Base-by-base conservation (phyloP, 2,797 vertebrate genomes). In the Epinephelus coioides region DNA sequence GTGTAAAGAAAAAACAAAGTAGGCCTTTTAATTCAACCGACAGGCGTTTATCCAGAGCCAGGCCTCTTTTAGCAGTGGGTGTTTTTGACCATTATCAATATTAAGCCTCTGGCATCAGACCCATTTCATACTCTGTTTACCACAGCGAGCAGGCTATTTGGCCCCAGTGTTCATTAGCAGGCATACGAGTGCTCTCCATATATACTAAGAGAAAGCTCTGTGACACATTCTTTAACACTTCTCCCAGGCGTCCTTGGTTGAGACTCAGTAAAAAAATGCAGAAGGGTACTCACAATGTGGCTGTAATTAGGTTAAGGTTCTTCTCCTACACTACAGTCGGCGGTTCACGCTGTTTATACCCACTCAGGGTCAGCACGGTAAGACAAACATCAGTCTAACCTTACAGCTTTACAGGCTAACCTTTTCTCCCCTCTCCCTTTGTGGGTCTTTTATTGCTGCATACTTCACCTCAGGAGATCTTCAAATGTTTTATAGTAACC, bases 321-420 rank as follows among this genome's bases (percentile, higher is more conserved):
- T 95, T 90, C 75, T 91, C 87, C 55, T 94, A 88, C 77, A 86
- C 88, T 2, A 78, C 86, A 44, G 81, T 89, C 2, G 75, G 73
- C 0, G 78, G 72, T 27, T 84, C 84, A 49, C 67, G 76, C 1
- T 47, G 47, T 78, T 84, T 94, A 46, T 78, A 90, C 76, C 94
- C 93, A 18, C 84, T 95, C 53, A 84, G 75, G 46, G 89, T 95
- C 72, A 83, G 60, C 73, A 92, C 88, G 94, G 94, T 95, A 95
- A 94, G 93, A 73, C 34, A 66, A 75, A 81, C 46, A 70, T 76
- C 30, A 49, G 21, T 64, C n/a, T 34, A 76, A 65, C 47, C 27
- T 67, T 76, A 54, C 21, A 34, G 9, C 38, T 89, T 86, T 86
- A 82, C 44, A 44, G 27, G 23, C 44, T 71, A 61, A 69, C 47